A percentile compares a stretch with the other conserved stretches of the same genome.
Conservation (phyloP, 2,113 vertebrate species). For the Campylorhamphus procurvoides region DNA sequence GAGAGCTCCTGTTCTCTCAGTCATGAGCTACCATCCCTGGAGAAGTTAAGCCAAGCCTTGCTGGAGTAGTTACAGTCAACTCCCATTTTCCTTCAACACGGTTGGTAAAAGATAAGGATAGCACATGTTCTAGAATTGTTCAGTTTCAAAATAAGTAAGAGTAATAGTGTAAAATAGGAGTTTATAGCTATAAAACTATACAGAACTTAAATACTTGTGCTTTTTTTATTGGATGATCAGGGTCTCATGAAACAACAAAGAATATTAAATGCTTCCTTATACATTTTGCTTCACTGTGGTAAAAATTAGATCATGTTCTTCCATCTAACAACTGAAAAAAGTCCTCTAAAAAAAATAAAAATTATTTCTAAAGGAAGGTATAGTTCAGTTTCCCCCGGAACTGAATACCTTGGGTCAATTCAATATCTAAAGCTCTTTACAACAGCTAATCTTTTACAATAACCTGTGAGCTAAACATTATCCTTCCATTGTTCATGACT, state of each 20-base stretch:
- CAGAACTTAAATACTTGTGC: background rate
- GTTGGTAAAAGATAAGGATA: background rate
- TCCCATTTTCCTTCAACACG: background rate
- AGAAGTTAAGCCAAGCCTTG: background rate
- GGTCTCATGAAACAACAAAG: background rate
- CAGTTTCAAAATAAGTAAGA: background rate
- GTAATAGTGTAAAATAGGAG: background rate
- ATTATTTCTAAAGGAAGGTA: background rate
- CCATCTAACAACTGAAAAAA: background rate
- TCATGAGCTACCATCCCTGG: background rate
- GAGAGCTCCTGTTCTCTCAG: background rate
- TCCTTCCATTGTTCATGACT: background rate
- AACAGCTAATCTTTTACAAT: background rate
- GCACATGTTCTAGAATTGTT: background rate
- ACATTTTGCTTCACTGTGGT: background rate
- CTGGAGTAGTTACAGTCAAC: background rate
- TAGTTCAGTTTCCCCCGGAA: background rate
- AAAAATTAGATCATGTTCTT: background rate
- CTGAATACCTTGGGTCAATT: background rate
- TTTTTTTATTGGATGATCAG: background rate
- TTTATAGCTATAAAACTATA: background rate
- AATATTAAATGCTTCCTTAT: background rate
- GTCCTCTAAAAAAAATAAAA: background rate
- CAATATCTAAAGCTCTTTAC: background rate
- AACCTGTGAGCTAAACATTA: background rate